Evolutionary conservation across 92 coral and sea anemone species (phyloP).

Genomic region (Ricordea florida): DNA sequence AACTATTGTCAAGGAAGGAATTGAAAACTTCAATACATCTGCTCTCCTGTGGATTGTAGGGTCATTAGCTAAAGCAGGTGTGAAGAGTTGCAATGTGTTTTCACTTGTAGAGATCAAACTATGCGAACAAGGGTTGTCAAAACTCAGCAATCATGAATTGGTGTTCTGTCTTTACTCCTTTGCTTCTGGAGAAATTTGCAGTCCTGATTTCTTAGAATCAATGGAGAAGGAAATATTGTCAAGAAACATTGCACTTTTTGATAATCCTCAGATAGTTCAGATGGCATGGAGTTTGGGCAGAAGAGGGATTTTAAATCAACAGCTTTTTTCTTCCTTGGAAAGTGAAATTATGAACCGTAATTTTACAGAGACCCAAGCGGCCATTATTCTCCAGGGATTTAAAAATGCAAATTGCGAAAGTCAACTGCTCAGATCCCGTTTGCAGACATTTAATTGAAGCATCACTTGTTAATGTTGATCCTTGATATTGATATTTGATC

Average conservation of each 20-base stretch:
- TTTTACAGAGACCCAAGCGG: not conserved
- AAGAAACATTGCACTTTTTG: not conserved
- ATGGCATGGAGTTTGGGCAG: slow-evolving; percentile 4
- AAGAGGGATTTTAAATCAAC: not conserved
- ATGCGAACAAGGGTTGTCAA: not conserved
- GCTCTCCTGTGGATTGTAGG: slow-evolving; percentile 12
- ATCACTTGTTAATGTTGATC: too few species aligned
- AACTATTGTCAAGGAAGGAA: not conserved
- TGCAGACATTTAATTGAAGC: too few species aligned
- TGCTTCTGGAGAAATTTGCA: slow-evolving; percentile 17
- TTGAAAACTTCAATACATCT: not conserved
- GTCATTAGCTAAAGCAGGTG: slow-evolving; percentile 17
- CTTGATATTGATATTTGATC: too few species aligned
- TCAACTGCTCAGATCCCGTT: not conserved
- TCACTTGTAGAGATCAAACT: not conserved
- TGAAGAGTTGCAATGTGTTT: not conserved
- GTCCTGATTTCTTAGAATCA: not conserved
- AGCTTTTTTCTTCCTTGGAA: not conserved
- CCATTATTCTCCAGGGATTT: not conserved
- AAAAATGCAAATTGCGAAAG: not conserved
- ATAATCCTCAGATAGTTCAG: slow-evolving; percentile 1
- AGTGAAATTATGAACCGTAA: not conserved
- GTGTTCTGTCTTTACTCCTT: slow-evolving; percentile 18
- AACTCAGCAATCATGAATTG: not conserved
- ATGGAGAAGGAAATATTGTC: not conserved